Conservation (phyloP, 2,113 vertebrate genomes). For the Collichthys lucidus region DNA sequence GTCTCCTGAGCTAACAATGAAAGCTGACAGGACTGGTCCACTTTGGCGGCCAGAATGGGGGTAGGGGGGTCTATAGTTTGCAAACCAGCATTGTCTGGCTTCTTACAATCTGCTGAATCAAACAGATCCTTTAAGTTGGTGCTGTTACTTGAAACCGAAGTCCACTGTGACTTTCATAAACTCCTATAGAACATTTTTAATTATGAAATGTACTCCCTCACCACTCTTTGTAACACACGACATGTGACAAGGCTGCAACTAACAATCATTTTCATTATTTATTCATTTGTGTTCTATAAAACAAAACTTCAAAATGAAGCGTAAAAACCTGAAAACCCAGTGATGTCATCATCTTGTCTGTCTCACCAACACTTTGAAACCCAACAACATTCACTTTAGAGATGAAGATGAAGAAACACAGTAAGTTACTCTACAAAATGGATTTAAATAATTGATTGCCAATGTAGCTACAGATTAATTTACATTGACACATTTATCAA, state of each 20-base stretch:
- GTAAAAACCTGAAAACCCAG: too few species aligned
- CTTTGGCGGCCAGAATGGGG: slow-evolving; percentile 53
- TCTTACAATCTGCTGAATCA: slow-evolving; percentile 35
- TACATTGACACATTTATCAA: too few species aligned
- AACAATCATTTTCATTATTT: not conserved
- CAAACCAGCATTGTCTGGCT: slow-evolving; percentile 9
- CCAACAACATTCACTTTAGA: too few species aligned
- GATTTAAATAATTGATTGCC: not conserved
- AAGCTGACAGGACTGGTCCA: slow-evolving; percentile 67
- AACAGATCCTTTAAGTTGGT: not conserved
- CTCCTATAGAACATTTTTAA: not conserved
- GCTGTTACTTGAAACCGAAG: slow-evolving; percentile 1
- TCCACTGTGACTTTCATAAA: not conserved
- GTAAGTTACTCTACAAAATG: not conserved
- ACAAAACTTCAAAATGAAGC: too few species aligned
- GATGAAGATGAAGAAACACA: too few species aligned
- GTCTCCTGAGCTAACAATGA: slow-evolving; percentile 75
- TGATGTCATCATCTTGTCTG: too few species aligned
- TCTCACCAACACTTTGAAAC: too few species aligned
- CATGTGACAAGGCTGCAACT: not conserved
- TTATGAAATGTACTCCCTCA: not conserved
- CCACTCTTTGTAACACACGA: not conserved
- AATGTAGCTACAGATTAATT: not conserved
- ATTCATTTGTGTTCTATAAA: not conserved
- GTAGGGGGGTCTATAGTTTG: not conserved